Conservation (phyloP, 2,797 vertebrate species). For the Channallabes apus region DNA sequence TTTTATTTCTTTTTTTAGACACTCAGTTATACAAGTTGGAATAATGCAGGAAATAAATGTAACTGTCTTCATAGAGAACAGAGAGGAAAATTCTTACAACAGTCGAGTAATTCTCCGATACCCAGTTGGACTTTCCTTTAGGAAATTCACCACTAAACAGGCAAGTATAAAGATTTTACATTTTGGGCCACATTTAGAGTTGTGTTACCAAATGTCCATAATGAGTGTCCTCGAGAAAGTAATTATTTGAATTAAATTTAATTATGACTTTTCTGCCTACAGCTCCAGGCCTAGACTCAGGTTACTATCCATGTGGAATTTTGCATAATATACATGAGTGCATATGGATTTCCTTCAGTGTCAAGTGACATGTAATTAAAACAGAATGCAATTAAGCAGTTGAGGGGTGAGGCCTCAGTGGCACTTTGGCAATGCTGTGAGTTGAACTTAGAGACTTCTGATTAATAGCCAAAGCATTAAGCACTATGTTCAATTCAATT, state of each 20-base stretch:
- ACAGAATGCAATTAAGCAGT: not conserved
- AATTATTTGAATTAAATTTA: too few relatives aligned
- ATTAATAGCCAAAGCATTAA: too few relatives aligned
- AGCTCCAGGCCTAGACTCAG: not conserved
- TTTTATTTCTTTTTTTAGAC: conserved; percentile 53
- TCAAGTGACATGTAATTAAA: not conserved
- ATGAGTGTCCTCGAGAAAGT: too few relatives aligned
- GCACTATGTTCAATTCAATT: too few relatives aligned
- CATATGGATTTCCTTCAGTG: not conserved
- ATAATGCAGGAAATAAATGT: conserved; percentile 72
- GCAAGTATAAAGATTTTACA: conserved; percentile 58
- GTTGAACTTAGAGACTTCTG: not conserved
- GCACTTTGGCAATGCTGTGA: not conserved
- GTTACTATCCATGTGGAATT: not conserved
- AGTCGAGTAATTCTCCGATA: conserved; percentile 70
- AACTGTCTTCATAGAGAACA: conserved; percentile 73
- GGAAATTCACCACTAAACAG: conserved; percentile 65
- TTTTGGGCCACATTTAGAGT: too few relatives aligned
- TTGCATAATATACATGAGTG: not conserved
- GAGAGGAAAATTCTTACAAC: conserved; percentile 80
- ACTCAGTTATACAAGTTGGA: conserved; percentile 71
- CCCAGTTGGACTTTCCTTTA: conserved; percentile 77
- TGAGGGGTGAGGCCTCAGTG: not conserved
- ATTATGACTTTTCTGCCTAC: not conserved
- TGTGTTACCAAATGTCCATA: not conserved